These are phyloP conservation scores for Serranus cabrilla DNA, from an alignment of 2,797 vertebrate species.

Conservation along the genomic window DNA sequence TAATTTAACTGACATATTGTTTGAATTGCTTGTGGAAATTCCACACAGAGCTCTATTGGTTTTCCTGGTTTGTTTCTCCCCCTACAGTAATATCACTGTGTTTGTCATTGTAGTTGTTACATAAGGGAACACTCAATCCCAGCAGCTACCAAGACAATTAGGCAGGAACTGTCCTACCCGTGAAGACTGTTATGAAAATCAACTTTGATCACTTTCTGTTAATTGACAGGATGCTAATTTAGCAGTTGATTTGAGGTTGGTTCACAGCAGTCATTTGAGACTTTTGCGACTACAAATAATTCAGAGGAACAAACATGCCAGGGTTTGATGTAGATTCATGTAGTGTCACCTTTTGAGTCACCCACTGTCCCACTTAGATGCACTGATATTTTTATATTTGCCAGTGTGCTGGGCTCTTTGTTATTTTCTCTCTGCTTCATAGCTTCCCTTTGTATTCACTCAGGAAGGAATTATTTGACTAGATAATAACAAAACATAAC, in stretches of 20 bases:
- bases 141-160: constrained; percentile 80
- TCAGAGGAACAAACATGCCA: constrained; percentile 36
- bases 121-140: constrained; percentile 83
- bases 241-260: constrained; percentile 62
- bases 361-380: constrained; percentile 40
- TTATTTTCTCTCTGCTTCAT: constrained; percentile 37
- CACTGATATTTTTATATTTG: constrained; percentile 41
- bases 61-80: constrained; percentile 11
- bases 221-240: constrained; percentile 69
- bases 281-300: constrained; percentile 57
- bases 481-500: constrained; percentile 49
- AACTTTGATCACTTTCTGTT: constrained; percentile 68
- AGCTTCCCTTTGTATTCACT: constrained; percentile 39
- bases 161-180: constrained; percentile 44
- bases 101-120: constrained; percentile 82
- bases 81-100: constrained; percentile 16
- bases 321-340: constrained; percentile 55
- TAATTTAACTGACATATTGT: constrained; percentile 67
- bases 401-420: constrained; percentile 25
- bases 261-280: constrained; percentile 53
- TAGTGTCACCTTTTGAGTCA: constrained; percentile 37
- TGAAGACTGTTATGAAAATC: constrained; percentile 52
- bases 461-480: constrained; percentile 44
- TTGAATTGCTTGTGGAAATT: constrained; percentile 46
- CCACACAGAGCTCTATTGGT: constrained; percentile 56